These are phyloP conservation scores for Eumaeus atala DNA, from an alignment of 1,140 invertebrate species.

Conservation along the genomic window DNA sequence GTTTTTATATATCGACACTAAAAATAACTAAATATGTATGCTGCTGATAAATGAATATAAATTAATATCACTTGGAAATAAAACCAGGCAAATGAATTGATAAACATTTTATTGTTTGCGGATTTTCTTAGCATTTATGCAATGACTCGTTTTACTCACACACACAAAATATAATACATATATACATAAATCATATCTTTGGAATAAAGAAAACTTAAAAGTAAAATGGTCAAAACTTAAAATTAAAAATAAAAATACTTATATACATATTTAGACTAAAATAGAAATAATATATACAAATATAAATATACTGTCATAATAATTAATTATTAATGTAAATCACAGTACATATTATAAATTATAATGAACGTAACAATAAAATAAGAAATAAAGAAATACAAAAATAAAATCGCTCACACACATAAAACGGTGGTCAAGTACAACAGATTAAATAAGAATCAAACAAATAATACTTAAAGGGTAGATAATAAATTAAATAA, in stretches of 20 bases:
- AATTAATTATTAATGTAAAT: background rate
- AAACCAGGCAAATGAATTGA: constrained; percentile 23
- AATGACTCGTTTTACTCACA: constrained; percentile 49
- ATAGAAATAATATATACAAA: constrained; percentile 15
- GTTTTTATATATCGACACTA: too few relatives aligned
- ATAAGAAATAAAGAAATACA: constrained; percentile 20
- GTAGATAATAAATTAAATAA: constrained; percentile 35
- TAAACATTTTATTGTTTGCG: constrained; percentile 33
- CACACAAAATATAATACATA: constrained; percentile 30
- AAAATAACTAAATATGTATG: too few relatives aligned
- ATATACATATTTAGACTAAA: constrained; percentile 18
- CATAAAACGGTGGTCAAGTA: constrained; percentile 33
- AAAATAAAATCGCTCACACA: constrained; percentile 24
- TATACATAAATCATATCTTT: constrained; percentile 44
- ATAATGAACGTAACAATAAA: constrained; percentile 20
- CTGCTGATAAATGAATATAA: too few relatives aligned
- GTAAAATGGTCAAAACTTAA: constrained; percentile 41
- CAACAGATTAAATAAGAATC: constrained; percentile 28
- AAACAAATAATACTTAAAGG: constrained; percentile 19
- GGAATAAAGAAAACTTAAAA: constrained; percentile 52
- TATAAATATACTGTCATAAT: constrained; percentile 8
- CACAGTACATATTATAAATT: constrained; percentile 4
- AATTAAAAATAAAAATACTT: constrained; percentile 23
- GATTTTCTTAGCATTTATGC: constrained; percentile 35
- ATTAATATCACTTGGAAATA: too few relatives aligned